phyloP scores from a whole-genome alignment of 2,113 vertebrate genomes.

The Coregonus clupeaformis region DNA sequence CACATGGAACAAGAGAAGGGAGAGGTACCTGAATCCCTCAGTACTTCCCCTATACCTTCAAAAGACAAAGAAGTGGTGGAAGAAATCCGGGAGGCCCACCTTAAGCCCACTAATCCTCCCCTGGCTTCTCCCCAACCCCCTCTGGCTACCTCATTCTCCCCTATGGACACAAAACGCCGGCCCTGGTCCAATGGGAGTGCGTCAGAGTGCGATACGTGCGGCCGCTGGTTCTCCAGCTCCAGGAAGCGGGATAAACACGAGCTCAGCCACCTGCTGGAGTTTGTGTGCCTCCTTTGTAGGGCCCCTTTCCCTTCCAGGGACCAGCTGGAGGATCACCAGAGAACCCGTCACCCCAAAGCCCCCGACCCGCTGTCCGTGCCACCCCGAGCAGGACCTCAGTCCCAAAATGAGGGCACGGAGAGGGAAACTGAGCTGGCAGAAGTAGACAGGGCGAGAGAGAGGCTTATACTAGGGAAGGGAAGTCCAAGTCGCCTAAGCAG shows the following conservation, averaged over 20 bases:
- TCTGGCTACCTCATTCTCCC: slow-evolving; percentile 54
- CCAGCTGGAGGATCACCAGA: slow-evolving; percentile 79
- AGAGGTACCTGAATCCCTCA: slow-evolving; percentile 8
- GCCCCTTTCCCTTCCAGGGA: slow-evolving; percentile 73
- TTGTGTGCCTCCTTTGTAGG: slow-evolving; percentile 74
- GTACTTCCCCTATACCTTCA: slow-evolving; percentile 10
- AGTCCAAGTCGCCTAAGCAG: slow-evolving; percentile 71
- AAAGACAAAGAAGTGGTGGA: slow-evolving; percentile 35
- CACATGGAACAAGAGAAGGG: slow-evolving; percentile 25
- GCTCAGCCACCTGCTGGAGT: slow-evolving; percentile 80
- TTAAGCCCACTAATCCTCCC: slow-evolving; percentile 36
- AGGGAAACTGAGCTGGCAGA: slow-evolving; percentile 31
- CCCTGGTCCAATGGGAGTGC: slow-evolving; percentile 73
- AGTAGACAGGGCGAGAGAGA: slow-evolving; percentile 51
- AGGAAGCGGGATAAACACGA: slow-evolving; percentile 85
- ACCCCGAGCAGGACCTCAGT: slow-evolving; percentile 33
- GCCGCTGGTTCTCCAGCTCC: slow-evolving; percentile 80
- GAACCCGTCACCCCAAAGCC: slow-evolving; percentile 69
- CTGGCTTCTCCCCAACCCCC: slow-evolving; percentile 56
- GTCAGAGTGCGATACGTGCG: slow-evolving; percentile 80
- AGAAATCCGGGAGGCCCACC: slow-evolving; percentile 30
- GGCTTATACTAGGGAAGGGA: slow-evolving; percentile 31
- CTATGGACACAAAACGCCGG: slow-evolving; percentile 55
- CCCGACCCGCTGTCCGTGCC: slow-evolving; percentile 46
- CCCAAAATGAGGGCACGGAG: slow-evolving; percentile 14